Base-by-base conservation (phyloP, 2,888 invertebrate species). In the Priapulus caudatus region DNA sequence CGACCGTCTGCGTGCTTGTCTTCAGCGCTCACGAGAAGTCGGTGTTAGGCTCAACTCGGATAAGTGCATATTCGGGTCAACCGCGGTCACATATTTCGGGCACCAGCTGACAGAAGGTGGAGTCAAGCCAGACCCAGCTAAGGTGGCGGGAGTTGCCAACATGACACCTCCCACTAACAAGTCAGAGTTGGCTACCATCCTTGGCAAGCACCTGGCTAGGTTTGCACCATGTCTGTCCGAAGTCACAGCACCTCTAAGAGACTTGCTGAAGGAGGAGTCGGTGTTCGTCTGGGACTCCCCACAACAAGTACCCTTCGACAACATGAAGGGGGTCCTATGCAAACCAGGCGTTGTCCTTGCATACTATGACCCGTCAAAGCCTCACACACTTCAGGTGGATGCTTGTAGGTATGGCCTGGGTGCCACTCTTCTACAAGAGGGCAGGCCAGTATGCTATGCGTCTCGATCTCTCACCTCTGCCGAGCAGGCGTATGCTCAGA, bases 391-490 rank as follows among this genome's bases (percentile, higher is more conserved):
- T n/a, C 55, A 57, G 21, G 52, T 53, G 47, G 56, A 56, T 46
- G 54, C 56, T 2, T 52, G 51, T 5, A 47, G 53, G 20, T 52
- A 43, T n/a, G 61, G 60, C 1, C 50, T 63, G 3, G 59, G 58
- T 4, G 57, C 59, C n/a, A 49, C 45, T 2, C 48, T 63, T 4
- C 15, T 59, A 20, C 61, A 60, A 20, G n/a, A n/a, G 55, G 3
- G 54, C 57, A 5, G n/a, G 19, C 5, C n/a, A n/a, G n/a, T n/a
- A n/a, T n/a, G n/a, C n/a, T n/a, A n/a, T 47, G n/a, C n/a, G n/a
- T n/a, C n/a, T n/a, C n/a, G n/a, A n/a, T n/a, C n/a, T n/a, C n/a
- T n/a, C n/a, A n/a, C n/a, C n/a, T n/a, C n/a, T n/a, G n/a, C n/a
- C n/a, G n/a, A n/a, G n/a, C n/a, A n/a, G n/a, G n/a, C n/a, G n/a